phyloP scores from a whole-genome alignment of 92 coral and sea anemone species.

The Zoanthus sociatus region DNA sequence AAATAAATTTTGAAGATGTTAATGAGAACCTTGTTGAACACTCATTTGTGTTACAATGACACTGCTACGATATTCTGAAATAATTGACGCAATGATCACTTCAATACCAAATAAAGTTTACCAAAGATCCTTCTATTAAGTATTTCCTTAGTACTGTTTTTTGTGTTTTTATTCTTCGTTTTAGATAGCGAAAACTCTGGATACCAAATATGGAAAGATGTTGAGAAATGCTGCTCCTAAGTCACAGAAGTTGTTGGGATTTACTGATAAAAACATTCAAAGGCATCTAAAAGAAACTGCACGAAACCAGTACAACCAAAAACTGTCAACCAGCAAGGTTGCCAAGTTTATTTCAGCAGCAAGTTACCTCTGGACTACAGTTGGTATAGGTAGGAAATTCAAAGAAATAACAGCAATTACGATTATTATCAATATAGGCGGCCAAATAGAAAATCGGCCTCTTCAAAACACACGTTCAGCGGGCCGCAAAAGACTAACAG shows the following conservation, averaged over 20 bases:
- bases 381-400: conserved; percentile 4
- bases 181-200: conserved; percentile 46
- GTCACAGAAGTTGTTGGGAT: conserved; percentile 44
- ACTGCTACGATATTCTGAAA: too few species aligned
- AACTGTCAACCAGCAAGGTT: conserved; percentile 24
- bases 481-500: too few species aligned
- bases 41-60: too few species aligned
- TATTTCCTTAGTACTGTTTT: not conserved
- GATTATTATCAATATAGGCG: too few species aligned
- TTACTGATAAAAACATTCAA: conserved; percentile 52
- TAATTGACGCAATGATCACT: not conserved
- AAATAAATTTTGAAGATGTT: too few species aligned
- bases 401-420: too few species aligned
- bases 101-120: not conserved
- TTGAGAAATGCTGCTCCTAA: conserved; percentile 58
- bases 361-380: not conserved
- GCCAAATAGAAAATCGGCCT: too few species aligned
- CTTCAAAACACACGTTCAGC: too few species aligned
- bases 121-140: not conserved
- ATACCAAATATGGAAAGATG: conserved; percentile 36
- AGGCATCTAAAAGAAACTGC: conserved; percentile 48
- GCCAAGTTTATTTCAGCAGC: conserved; percentile 6
- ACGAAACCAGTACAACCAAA: conserved; percentile 30
- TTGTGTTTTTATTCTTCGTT: not conserved
- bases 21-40: too few species aligned